These are phyloP conservation scores for Agrypnus murinus DNA, from an alignment of 2,888 invertebrate species.

Conservation along the genomic window DNA sequence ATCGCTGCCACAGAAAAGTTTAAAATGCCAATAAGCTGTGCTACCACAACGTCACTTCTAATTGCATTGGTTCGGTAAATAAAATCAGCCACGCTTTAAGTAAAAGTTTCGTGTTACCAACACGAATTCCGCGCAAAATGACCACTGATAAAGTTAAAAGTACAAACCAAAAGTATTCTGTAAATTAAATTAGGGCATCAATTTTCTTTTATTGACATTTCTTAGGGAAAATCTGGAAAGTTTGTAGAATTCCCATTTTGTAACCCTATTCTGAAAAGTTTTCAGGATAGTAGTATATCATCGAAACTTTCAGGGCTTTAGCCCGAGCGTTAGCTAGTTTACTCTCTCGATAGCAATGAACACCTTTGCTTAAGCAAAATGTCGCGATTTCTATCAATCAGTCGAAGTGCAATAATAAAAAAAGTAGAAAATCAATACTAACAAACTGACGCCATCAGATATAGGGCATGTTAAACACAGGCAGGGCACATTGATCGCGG, in stretches of 20 bases:
- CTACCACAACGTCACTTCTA: background rate
- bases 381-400: constrained; percentile 43
- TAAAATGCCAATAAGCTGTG: background rate
- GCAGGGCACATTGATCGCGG: constrained; percentile 56
- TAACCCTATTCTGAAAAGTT: constrained; percentile 45
- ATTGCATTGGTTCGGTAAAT: background rate
- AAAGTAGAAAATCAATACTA: constrained; percentile 55
- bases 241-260: constrained; percentile 42
- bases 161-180: constrained; percentile 13
- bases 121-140: background rate
- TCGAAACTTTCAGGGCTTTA: constrained; percentile 29
- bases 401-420: constrained; percentile 48
- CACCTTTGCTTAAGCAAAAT: too few relatives aligned
- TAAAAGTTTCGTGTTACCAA: constrained; percentile 17
- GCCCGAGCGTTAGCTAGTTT: constrained; percentile 2
- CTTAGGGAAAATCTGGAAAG: constrained; percentile 40
- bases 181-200: constrained; percentile 33
- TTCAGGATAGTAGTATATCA: constrained; percentile 32
- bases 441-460: constrained; percentile 56
- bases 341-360: too few relatives aligned
- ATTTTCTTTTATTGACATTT: constrained; percentile 35
- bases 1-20: background rate
- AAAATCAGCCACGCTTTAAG: background rate
- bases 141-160: constrained; percentile 16
- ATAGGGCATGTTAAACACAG: constrained; percentile 56